phyloP scores from a whole-genome alignment of 2,888 invertebrate species.

The Cinara cedri region DNA sequence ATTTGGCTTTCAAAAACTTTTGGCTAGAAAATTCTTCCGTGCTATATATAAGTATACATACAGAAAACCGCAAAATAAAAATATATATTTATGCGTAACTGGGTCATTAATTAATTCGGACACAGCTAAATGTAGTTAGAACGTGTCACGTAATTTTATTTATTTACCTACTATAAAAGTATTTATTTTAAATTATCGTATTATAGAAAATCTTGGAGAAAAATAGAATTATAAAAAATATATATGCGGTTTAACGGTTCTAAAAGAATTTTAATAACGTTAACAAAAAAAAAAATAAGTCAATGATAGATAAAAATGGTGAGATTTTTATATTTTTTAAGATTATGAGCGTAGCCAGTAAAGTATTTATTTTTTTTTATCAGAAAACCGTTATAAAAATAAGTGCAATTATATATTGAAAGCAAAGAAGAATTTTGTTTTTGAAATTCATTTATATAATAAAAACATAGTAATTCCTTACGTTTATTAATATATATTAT shows the following conservation, averaged over 20 bases:
- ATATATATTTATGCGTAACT: slow-evolving; percentile 28
- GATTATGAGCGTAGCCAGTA: too few relatives aligned
- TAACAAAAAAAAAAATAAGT: too few relatives aligned
- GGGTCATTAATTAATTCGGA: slow-evolving; percentile 38
- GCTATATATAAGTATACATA: neutral
- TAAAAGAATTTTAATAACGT: too few relatives aligned
- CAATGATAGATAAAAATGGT: too few relatives aligned
- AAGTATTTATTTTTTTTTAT: too few relatives aligned
- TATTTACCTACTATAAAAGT: neutral
- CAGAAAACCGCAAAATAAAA: neutral
- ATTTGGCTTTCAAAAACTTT: slow-evolving; percentile 38
- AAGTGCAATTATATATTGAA: too few relatives aligned
- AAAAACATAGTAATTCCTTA: too few relatives aligned
- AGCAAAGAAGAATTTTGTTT: too few relatives aligned
- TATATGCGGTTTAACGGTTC: neutral
- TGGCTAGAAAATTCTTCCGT: slow-evolving; percentile 29
- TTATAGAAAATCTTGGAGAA: neutral
- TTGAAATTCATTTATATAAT: too few relatives aligned
- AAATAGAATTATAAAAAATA: neutral
- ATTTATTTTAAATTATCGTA: slow-evolving; percentile 14
- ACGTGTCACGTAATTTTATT: slow-evolving; percentile 8
- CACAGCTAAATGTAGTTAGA: slow-evolving; percentile 37
- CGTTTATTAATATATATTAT: too few relatives aligned
- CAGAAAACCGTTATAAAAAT: too few relatives aligned
- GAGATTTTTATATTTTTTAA: too few relatives aligned